Evolutionary conservation across 2,888 invertebrate genomes (phyloP).

Genomic region (Clepsis dumicolana): DNA sequence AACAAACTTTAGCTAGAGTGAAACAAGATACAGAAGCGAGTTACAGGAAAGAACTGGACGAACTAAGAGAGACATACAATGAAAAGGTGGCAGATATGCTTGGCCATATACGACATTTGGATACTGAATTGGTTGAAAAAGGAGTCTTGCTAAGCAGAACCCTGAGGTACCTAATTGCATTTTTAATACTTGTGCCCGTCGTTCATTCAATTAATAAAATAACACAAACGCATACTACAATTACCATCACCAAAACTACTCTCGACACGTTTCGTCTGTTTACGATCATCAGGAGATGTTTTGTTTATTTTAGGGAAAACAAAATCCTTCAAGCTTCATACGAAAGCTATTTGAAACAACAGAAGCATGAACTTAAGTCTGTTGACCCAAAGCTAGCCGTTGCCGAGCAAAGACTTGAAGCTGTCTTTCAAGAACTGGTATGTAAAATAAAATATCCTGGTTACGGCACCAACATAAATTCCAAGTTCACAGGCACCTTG

Average conservation of each 20-base stretch:
- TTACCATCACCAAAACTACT: no score
- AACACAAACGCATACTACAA: no score
- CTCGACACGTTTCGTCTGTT: no score
- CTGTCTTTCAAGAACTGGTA: conserved; percentile 87
- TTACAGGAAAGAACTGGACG: conserved; percentile 86
- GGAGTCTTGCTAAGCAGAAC: conserved; percentile 82
- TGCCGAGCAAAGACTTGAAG: conserved; percentile 85
- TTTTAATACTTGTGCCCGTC: no score
- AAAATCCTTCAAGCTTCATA: conserved; percentile 82
- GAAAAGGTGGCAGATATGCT: conserved; percentile 86
- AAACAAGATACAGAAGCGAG: conserved; percentile 85
- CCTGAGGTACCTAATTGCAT: conserved; percentile 64
- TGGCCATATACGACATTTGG: conserved; percentile 84
- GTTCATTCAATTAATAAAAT: no score
- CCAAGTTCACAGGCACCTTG: background rate
- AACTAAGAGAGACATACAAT: conserved; percentile 85
- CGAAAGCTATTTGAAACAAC: conserved; percentile 73
- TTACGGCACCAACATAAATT: conserved; percentile 15
- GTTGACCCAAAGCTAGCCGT: conserved; percentile 76
- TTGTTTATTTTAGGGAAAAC: conserved; percentile 76
- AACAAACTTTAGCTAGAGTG: conserved; percentile 80
- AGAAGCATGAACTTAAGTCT: conserved; percentile 60
- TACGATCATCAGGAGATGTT: background rate
- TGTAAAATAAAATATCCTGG: conserved; percentile 43
- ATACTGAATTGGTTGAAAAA: conserved; percentile 86